Evolutionary conservation across 2,113 vertebrate species (phyloP).

Genomic region (Pangasianodon gigas): DNA sequence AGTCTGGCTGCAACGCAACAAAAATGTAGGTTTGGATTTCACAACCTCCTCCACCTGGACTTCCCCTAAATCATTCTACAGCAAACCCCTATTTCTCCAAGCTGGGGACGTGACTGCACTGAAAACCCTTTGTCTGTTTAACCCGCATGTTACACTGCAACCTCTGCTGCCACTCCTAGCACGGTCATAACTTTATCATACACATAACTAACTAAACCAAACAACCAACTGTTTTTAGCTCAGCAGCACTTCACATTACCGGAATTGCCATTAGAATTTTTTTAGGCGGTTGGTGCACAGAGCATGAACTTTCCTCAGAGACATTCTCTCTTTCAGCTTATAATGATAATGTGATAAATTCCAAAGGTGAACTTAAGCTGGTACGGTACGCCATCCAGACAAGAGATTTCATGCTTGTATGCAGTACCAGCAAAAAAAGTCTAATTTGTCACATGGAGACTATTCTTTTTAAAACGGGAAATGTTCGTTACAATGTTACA

Average conservation of each 20-base stretch:
- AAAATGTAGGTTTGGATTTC: not conserved
- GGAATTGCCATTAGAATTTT: too few relatives aligned
- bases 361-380: too few relatives aligned
- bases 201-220: not conserved
- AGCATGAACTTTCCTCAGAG: not conserved
- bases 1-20: not conserved
- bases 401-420: too few relatives aligned
- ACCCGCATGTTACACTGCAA: not conserved
- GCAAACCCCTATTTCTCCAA: not conserved
- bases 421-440: too few relatives aligned
- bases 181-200: not conserved
- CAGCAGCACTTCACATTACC: not conserved
- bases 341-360: too few relatives aligned
- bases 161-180: not conserved
- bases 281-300: too few relatives aligned
- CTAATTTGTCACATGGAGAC: too few relatives aligned
- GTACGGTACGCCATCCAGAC: too few relatives aligned
- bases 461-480: too few relatives aligned
- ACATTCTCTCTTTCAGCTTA: not conserved
- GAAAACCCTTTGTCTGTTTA: not conserved
- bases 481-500: too few relatives aligned
- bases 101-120: not conserved
- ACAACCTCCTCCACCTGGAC: not conserved
- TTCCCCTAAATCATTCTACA: not conserved
- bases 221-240: not conserved